Conservation (phyloP, 1,140 invertebrate species). For the Heliconius melpomene region DNA sequence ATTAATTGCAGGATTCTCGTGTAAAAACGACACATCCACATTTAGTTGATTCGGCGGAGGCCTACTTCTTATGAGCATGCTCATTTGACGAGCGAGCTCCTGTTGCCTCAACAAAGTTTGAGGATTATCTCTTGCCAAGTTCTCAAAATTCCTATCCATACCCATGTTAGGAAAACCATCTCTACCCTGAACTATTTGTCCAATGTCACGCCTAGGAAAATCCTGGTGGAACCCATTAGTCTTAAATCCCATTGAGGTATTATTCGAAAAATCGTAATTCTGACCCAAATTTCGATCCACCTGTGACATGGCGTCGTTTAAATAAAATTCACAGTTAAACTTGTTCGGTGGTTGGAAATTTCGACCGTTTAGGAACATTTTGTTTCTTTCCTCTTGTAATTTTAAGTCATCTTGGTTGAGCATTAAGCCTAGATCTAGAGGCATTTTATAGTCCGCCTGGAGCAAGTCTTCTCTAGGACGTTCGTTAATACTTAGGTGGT, state of each 20-base stretch:
- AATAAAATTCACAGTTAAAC: slow-evolving; percentile 60
- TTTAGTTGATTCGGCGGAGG: slow-evolving; percentile 71
- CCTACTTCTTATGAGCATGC: slow-evolving; percentile 64
- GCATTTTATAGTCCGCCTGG: slow-evolving; percentile 62
- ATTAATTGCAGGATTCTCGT: slow-evolving; percentile 70
- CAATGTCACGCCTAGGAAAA: slow-evolving; percentile 33
- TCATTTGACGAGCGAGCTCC: slow-evolving; percentile 70
- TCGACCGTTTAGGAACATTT: slow-evolving; percentile 61
- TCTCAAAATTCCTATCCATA: slow-evolving; percentile 60
- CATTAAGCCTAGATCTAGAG: slow-evolving; percentile 47
- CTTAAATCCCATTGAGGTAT: slow-evolving; percentile 57
- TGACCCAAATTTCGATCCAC: slow-evolving; percentile 55
- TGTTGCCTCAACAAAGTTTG: slow-evolving; percentile 66
- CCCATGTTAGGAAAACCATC: slow-evolving; percentile 53
- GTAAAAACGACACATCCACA: slow-evolving; percentile 70
- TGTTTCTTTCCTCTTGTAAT: slow-evolving; percentile 63
- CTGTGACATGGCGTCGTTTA: slow-evolving; percentile 57
- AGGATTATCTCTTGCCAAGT: slow-evolving; percentile 50
- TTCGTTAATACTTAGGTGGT: slow-evolving; percentile 60
- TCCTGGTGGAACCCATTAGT: slow-evolving; percentile 68
- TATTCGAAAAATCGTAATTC: slow-evolving; percentile 62
- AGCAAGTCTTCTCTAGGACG: slow-evolving; percentile 54
- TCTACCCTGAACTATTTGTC: slow-evolving; percentile 40
- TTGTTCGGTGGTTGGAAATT: slow-evolving; percentile 61
- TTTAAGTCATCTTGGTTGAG: slow-evolving; percentile 24